Percentiles rank a stretch among this genome's conserved stretches.
Evolutionary conservation across 2,113 vertebrate genomes (phyloP).

Genomic region (Prionailurus viverrinus): DNA sequence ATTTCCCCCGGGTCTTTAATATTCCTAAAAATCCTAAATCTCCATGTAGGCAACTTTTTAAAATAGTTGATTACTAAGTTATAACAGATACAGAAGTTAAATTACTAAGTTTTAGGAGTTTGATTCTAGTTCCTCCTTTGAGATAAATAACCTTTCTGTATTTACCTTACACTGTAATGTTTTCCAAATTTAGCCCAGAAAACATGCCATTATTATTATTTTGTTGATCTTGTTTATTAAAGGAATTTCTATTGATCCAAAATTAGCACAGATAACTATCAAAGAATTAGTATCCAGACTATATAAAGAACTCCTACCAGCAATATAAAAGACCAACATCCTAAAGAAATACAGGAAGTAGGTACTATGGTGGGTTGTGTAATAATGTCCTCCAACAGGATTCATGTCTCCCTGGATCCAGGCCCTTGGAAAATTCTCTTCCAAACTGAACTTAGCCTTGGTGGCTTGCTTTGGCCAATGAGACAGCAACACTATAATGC

Average conservation of each 20-base stretch:
- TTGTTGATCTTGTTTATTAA: not conserved
- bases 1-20: not conserved
- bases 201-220: not conserved
- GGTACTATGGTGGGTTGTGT: rapidly evolving
- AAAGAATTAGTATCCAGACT: not conserved
- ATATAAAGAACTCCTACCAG: not conserved
- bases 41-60: not conserved
- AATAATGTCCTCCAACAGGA: not conserved
- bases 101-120: not conserved
- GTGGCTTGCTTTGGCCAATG: not conserved
- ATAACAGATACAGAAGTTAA: not conserved
- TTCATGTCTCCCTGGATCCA: not conserved
- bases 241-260: not conserved
- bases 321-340: not conserved
- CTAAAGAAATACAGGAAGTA: not conserved
- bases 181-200: slow-evolving; percentile 25
- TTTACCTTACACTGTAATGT: not conserved
- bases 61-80: slow-evolving; percentile 25
- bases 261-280: not conserved
- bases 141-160: not conserved
- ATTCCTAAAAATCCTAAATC: slow-evolving; percentile 24
- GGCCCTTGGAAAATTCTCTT: not conserved
- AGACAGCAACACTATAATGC: not conserved
- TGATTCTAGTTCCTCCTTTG: not conserved
- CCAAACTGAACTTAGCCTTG: not conserved